Percentiles rank a stretch among this genome's conserved stretches.
Evolutionary conservation across 2,113 vertebrate genomes (phyloP).

Genomic region (Dasyornis broadbenti): DNA sequence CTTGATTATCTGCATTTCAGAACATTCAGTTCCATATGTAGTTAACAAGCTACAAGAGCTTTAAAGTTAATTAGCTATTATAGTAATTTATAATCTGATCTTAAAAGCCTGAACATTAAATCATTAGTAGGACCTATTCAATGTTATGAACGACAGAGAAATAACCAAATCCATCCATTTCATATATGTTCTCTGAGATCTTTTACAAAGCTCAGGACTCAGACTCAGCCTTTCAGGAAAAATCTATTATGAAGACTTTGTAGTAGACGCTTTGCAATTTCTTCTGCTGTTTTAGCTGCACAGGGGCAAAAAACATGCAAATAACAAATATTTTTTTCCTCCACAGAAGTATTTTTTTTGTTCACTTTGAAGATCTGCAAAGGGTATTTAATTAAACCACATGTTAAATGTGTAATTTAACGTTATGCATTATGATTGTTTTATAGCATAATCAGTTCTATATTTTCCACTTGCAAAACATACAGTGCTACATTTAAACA

Average conservation of each 20-base stretch:
- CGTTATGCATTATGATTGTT: not conserved
- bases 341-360: not conserved
- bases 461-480: not conserved
- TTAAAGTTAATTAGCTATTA: not conserved
- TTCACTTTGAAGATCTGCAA: not conserved
- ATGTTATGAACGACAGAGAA: not conserved
- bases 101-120: not conserved
- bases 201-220: not conserved
- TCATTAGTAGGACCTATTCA: not conserved
- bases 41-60: not conserved
- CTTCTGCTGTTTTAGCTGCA: not conserved
- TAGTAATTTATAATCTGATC: not conserved
- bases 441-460: not conserved
- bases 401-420: not conserved
- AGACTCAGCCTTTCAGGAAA: not conserved
- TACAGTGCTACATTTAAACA: not conserved
- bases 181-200: not conserved
- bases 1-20: not conserved
- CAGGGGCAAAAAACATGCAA: not conserved
- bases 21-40: not conserved
- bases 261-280: not conserved
- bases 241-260: not conserved
- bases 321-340: not conserved
- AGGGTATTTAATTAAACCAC: not conserved
- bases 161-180: not conserved